phyloP scores from a whole-genome alignment of 1,140 invertebrate species.

The Solenopsis invicta region DNA sequence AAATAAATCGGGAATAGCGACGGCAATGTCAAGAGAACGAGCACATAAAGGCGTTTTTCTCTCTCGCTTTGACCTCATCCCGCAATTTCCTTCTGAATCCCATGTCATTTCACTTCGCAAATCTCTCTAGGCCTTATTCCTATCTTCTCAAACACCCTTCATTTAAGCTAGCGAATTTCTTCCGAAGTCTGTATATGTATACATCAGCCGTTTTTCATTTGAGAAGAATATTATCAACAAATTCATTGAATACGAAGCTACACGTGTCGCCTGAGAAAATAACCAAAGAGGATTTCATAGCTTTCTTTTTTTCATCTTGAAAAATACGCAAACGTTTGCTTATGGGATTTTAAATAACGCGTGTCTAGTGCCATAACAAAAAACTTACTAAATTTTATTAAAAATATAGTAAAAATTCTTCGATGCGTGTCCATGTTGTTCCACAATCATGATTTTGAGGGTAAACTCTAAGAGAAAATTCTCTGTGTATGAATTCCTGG shows the following conservation, averaged over 20 bases:
- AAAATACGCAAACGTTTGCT: neutral
- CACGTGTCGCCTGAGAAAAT: neutral
- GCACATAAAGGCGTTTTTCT: neutral
- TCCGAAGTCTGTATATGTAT: neutral
- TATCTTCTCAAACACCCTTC: neutral
- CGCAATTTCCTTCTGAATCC: conserved; percentile 21
- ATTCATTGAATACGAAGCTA: neutral
- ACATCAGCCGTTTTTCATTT: neutral
- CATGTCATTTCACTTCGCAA: conserved; percentile 5
- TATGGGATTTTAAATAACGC: neutral
- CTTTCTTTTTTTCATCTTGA: neutral
- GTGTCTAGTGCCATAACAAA: neutral
- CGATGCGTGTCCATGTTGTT: too few relatives aligned
- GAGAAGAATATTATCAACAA: neutral
- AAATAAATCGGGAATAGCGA: neutral
- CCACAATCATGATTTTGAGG: neutral
- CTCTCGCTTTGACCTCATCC: neutral
- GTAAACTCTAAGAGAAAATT: too few relatives aligned
- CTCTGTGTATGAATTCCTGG: neutral
- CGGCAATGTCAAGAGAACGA: neutral
- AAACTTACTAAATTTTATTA: neutral
- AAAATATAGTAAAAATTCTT: neutral
- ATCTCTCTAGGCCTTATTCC: neutral
- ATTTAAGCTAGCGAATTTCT: neutral
- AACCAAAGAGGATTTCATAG: neutral